These are phyloP conservation scores for Neosalanx taihuensis DNA, from an alignment of 2,797 vertebrate genomes.

Conservation along the genomic window DNA sequence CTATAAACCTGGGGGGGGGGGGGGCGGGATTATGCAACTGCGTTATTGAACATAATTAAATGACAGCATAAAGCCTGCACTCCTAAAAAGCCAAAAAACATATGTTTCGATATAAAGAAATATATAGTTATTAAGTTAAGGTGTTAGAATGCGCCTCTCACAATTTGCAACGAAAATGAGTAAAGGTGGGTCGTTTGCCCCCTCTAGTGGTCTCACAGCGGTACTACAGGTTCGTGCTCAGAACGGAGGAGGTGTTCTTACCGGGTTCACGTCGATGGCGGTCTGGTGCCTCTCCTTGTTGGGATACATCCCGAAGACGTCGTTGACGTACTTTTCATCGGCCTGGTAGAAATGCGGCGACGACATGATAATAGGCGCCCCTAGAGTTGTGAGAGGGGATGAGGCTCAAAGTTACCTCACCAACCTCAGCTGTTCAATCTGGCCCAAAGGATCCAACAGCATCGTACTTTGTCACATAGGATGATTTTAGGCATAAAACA, in stretches of 20 bases:
- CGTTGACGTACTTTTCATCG: conserved; percentile 77
- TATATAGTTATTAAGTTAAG: too few relatives aligned
- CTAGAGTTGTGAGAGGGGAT: conserved; percentile 56
- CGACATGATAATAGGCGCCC: conserved; percentile 91
- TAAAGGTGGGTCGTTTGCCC: not conserved
- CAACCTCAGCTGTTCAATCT: too few relatives aligned
- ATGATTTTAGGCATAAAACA: not conserved
- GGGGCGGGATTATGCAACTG: too few relatives aligned
- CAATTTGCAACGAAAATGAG: too few relatives aligned
- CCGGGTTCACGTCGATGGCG: conserved; percentile 85
- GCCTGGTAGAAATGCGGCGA: conserved; percentile 96
- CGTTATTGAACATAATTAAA: too few relatives aligned
- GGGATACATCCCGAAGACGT: conserved; percentile 84
- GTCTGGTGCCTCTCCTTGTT: conserved; percentile 85
- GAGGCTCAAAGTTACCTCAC: not conserved
- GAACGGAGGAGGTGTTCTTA: conserved; percentile 59
- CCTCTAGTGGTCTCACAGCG: conserved; percentile 40
- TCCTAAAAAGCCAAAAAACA: too few relatives aligned
- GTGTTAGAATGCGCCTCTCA: too few relatives aligned
- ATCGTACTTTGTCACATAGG: too few relatives aligned
- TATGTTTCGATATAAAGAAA: too few relatives aligned
- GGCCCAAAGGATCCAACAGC: too few relatives aligned
- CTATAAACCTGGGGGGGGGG: conserved; percentile 20
- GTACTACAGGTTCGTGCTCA: not conserved
- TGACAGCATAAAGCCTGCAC: too few relatives aligned